A percentile compares a stretch with the other conserved stretches of the same genome.
These are phyloP conservation scores for Scaeva pyrastri DNA, from an alignment of 2,888 invertebrate species.

Conservation along the genomic window DNA sequence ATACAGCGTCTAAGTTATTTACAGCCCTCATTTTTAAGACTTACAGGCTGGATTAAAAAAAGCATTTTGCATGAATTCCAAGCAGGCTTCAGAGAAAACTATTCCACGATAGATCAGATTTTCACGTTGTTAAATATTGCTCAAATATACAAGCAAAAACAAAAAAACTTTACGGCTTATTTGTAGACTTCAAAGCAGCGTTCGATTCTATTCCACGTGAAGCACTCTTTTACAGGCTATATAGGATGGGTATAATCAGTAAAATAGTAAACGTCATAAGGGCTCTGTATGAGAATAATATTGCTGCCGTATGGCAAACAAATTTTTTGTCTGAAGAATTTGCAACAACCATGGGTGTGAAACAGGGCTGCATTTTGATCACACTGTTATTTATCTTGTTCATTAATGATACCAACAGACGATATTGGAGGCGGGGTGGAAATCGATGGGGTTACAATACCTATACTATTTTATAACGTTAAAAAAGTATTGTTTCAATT, in stretches of 20 bases:
- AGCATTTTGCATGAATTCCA: conserved; percentile 6
- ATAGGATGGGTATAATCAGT: background rate
- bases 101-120: conserved; percentile 6
- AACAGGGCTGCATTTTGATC: background rate
- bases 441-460: too few species aligned
- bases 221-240: conserved; percentile 21
- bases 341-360: too few species aligned
- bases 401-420: too few species aligned
- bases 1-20: conserved; percentile 23
- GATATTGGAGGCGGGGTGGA: conserved; percentile 9
- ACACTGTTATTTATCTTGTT: conserved; percentile 15
- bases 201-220: conserved; percentile 18
- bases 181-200: too few species aligned
- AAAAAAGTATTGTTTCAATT: too few species aligned
- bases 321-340: too few species aligned
- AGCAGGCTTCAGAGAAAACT: conserved; percentile 11
- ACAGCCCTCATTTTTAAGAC: conserved; percentile 1
- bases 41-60: conserved; percentile 10
- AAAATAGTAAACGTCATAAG: conserved; percentile 27
- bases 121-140: conserved; percentile 12
- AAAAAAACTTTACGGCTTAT: conserved; percentile 23
- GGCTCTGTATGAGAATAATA: background rate
- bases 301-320: too few species aligned
- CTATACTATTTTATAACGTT: too few species aligned
- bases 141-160: conserved; percentile 7